Evolutionary conservation across 2,797 vertebrate genomes (phyloP), one percentile per base, ranked within the genome.

Genomic region (Periparus ater): DNA sequence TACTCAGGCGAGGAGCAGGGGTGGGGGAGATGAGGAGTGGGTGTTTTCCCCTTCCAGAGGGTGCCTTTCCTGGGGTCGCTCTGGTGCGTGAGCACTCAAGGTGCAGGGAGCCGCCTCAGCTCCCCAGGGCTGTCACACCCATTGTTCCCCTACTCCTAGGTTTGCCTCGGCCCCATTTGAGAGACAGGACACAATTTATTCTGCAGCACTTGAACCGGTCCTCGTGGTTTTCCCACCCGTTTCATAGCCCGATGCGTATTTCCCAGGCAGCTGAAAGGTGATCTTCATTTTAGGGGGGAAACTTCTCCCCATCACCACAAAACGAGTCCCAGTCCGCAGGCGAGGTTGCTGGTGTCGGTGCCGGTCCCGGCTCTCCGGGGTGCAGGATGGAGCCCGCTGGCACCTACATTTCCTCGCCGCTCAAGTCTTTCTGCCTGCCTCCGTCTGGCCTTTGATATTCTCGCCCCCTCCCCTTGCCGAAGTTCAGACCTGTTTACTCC

Each of bases 401-500:
- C 85, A 85, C 55, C 50, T 25, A 10, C 36, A 9, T 79, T 74
- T 85, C 61, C 83, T 89, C 34, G 3, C 66, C 70, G 51, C 79
- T 66, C 51, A 11, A 38, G 80, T 40, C 34, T 88, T 62, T 57
- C 77, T 83, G 77, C 34, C 51, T 36, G 77, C 87, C 81, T 55
- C 51, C 16, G 29, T 65, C 78, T 45, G 57, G 89, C 66, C 88
- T 92, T 93, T 91, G 89, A 62, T 95, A 89, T 91, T 85, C 36
- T 95, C 42, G 9, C 81, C 90, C 78, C 85, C 82, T 94, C 91
- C 91, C 82, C 70, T 94, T 34, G 91, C 89, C 74, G 88, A 97
- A 96, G 89, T 97, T 97, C 93, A 96, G 91, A 91, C 85, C 94
- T 96, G 91, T 96, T 98, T 97, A 95, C 95, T 96, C 88, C 90